Evolutionary conservation across 2,888 invertebrate species (phyloP).

Genomic region (Eumerus sabulonum): DNA sequence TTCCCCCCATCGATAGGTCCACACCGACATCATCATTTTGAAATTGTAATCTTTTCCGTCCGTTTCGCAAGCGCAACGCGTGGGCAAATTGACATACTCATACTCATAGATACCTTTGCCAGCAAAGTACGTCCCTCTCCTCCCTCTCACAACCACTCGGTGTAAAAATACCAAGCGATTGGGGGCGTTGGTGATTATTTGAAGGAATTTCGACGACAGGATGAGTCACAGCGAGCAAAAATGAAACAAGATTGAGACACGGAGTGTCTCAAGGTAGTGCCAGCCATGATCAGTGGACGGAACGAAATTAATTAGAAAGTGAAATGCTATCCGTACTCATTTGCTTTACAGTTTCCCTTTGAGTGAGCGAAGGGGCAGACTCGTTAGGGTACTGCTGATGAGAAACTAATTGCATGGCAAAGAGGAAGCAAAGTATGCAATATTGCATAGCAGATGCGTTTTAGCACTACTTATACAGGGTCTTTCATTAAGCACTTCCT

Average conservation of each 20-base stretch:
- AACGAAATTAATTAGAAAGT: slow-evolving; percentile 12
- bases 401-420: no score
- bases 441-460: no score
- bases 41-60: slow-evolving; percentile 19
- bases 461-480: no score
- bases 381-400: slow-evolving; percentile 4
- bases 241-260: slow-evolving; percentile 39
- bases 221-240: slow-evolving; percentile 1
- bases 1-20: slow-evolving; percentile 30
- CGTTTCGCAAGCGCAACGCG: slow-evolving; percentile 23
- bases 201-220: slow-evolving; percentile 41
- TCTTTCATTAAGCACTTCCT: no score
- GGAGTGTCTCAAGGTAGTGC: slow-evolving; percentile 21
- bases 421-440: no score
- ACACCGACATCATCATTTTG: neutral
- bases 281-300: slow-evolving; percentile 5
- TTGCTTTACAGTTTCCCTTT: no score
- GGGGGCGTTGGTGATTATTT: slow-evolving; percentile 10
- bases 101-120: no score
- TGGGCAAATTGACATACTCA: slow-evolving; percentile 23
- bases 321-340: slow-evolving; percentile 7
- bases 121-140: slow-evolving; percentile 4
- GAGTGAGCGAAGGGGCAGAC: neutral
- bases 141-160: neutral
- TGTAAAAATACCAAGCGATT: slow-evolving; percentile 27